Evolutionary conservation across 2,113 vertebrate species (phyloP), one percentile per base, ranked within the genome.

Genomic region (Anthoscopus minutus): DNA sequence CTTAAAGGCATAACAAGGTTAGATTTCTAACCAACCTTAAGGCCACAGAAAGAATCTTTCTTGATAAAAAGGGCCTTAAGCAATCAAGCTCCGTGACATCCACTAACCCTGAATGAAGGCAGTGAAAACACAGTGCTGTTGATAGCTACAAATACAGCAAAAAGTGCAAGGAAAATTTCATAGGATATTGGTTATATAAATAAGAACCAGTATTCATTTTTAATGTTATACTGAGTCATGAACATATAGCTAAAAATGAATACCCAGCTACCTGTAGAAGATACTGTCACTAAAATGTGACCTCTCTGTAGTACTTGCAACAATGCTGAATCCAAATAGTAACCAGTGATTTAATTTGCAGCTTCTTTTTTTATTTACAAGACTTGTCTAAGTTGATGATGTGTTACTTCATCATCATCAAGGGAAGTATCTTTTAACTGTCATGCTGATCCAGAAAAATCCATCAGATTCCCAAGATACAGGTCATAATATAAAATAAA

Each of bases 311-410:
- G 56, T 33, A 83, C 37, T 51, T 77, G 56, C 10, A 58, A 20
- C 35, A n/a, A 64, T n/a, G 60, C 71, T 27, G 16, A 67, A 88
- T 47, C 38, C 48, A 78, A 35, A 38, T 67, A 37, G 45, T 64
- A 70, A 70, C 44, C 62, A 80, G 17, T 64, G 71, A 94, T 73
- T 88, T 77, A 56, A 92, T 81, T 61, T 90, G 48, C 79, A 93
- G 82, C 28, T 78, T 74, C 64, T 77, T 97, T 71, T 40, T 93
- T 92, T 92, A 96, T 93, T 96, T 90, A 92, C 64, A 88, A 93
- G 72, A 53, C 51, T 71, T 81, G 44, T 57, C 82, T 86, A 94
- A 84, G 53, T 4, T 64, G 51, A 81, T 2, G 3, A 48, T 64
- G 31, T 88, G 76, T 50, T 71, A 90, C 92, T 95, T 86, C 85